phyloP scores from a whole-genome alignment of 2,113 vertebrate genomes.

The Vulpes vulpes region DNA sequence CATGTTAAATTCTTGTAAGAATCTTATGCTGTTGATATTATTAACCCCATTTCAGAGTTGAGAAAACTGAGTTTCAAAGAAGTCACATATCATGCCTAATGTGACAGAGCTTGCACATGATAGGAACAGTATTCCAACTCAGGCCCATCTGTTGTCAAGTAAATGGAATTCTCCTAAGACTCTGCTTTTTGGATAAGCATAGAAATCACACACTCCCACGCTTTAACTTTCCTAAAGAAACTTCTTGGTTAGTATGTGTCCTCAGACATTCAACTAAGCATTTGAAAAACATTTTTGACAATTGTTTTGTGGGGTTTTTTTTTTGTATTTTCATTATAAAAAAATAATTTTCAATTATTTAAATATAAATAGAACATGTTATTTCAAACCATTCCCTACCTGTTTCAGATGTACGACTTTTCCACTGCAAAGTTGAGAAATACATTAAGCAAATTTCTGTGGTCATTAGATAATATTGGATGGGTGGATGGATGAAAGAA shows the following conservation, averaged over 20 bases:
- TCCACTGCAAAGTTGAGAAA: neutral
- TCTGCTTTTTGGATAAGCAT: slow-evolving; percentile 14
- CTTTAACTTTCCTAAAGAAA: slow-evolving; percentile 58
- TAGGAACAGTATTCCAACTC: slow-evolving; percentile 30
- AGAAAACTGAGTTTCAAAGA: neutral
- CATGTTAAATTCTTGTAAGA: neutral
- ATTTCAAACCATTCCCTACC: slow-evolving; percentile 36
- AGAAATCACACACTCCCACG: slow-evolving; percentile 42
- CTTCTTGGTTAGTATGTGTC: slow-evolving; percentile 28
- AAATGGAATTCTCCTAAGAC: slow-evolving; percentile 11
- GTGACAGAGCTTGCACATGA: neutral
- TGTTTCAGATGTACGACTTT: slow-evolving; percentile 3
- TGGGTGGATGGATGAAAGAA: neutral
- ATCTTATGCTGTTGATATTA: neutral
- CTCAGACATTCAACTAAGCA: slow-evolving; percentile 12
- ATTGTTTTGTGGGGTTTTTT: neutral
- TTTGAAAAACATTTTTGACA: slow-evolving; percentile 48
- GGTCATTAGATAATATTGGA: neutral
- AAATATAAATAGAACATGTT: slow-evolving; percentile 31
- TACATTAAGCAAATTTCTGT: neutral
- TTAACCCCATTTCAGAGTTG: neutral
- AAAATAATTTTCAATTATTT: slow-evolving; percentile 42
- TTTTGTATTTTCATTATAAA: slow-evolving; percentile 41
- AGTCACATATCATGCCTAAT: neutral
- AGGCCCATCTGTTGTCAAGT: neutral